phyloP scores from a whole-genome alignment of 2,797 vertebrate genomes.

The Botia kubotai region DNA sequence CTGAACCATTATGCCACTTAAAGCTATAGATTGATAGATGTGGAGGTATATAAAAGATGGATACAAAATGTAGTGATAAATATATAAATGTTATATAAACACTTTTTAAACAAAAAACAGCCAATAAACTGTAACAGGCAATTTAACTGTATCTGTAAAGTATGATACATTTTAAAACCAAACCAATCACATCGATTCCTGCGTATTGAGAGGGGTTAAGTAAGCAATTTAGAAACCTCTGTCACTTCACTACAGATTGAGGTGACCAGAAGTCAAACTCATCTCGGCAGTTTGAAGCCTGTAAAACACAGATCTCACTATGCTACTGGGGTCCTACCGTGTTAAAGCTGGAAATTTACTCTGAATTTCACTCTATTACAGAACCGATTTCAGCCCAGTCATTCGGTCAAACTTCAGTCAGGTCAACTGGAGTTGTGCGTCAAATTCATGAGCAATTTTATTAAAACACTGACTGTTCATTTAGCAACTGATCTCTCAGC shows the following conservation, averaged over 20 bases:
- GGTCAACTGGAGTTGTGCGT: slow-evolving; percentile 11
- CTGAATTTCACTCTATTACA: slow-evolving; percentile 42
- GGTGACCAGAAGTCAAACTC: slow-evolving; percentile 54
- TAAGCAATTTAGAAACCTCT: slow-evolving; percentile 41
- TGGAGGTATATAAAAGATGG: too few relatives aligned
- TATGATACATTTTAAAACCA: slow-evolving; percentile 27
- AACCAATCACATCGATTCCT: slow-evolving; percentile 28
- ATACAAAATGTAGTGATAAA: too few relatives aligned
- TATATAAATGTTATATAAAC: too few relatives aligned
- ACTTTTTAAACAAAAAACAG: neutral
- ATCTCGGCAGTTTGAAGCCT: slow-evolving; percentile 27
- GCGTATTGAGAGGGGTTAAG: neutral
- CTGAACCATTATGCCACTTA: too few relatives aligned
- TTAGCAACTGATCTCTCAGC: neutral
- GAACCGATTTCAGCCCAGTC: slow-evolving; percentile 23
- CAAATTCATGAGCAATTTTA: slow-evolving; percentile 11
- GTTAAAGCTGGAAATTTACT: slow-evolving; percentile 20
- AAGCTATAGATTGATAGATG: too few relatives aligned
- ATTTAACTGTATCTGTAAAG: slow-evolving; percentile 13
- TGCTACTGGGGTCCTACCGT: slow-evolving; percentile 13
- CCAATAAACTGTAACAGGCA: neutral
- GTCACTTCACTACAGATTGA: slow-evolving; percentile 43
- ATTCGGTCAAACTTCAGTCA: slow-evolving; percentile 19
- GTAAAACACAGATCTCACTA: slow-evolving; percentile 39
- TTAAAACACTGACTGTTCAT: slow-evolving; percentile 4